Conservation (phyloP, 53 echinoderm and acorn worm species). For the Echinometra lucunter region DNA sequence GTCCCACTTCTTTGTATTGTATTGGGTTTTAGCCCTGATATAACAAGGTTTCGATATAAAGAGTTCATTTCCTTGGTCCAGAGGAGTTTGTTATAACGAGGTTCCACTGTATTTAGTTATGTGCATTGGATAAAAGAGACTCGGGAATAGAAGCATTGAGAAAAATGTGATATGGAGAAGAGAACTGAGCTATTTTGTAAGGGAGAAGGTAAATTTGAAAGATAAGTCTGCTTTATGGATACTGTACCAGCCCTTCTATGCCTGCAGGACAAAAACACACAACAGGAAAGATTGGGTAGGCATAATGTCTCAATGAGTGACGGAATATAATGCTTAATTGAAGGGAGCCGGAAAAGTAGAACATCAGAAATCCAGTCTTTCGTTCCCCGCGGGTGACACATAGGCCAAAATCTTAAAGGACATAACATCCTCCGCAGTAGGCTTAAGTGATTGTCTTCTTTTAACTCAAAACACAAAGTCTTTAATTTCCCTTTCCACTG, state of each 20-base stretch:
- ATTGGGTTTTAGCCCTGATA: too few species aligned
- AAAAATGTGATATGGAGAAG: not conserved
- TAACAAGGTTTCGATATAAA: too few species aligned
- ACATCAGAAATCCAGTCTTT: slow-evolving; percentile 66
- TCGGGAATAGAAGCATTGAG: not conserved
- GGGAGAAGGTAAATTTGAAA: not conserved
- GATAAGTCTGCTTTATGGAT: not conserved
- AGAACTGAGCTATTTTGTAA: not conserved
- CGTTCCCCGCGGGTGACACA: slow-evolving; percentile 57
- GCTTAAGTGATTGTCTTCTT: slow-evolving; percentile 53
- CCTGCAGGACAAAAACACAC: slow-evolving; percentile 47
- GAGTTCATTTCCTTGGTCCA: too few species aligned
- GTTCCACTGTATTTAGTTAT: too few species aligned
- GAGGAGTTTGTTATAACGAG: too few species aligned
- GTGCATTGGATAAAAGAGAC: too few species aligned
- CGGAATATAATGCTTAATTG: slow-evolving; percentile 62
- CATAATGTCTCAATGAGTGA: slow-evolving; percentile 63
- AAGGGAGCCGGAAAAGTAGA: slow-evolving; percentile 55
- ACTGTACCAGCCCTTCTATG: not conserved
- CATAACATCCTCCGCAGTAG: not conserved
- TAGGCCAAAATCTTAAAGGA: slow-evolving; percentile 57
- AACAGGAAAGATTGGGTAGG: slow-evolving; percentile 59
- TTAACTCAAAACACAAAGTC: slow-evolving; percentile 23
- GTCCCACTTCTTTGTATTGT: too few species aligned
- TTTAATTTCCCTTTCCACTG: slow-evolving; percentile 54